Percentiles rank a stretch among this genome's conserved stretches.
phyloP scores from a whole-genome alignment of 2,888 invertebrate genomes.

The Nezara viridula region DNA sequence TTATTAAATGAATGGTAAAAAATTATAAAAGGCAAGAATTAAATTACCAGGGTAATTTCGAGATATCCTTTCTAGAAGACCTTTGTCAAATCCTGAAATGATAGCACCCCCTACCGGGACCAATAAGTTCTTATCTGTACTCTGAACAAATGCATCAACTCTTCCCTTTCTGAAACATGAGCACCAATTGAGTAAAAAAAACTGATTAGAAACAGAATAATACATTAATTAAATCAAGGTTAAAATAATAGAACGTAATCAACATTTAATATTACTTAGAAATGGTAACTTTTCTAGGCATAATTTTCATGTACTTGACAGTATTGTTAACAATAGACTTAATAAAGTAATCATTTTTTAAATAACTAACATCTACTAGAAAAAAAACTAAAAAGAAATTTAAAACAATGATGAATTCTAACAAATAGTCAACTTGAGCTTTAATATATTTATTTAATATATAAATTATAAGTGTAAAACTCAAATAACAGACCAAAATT shows the following conservation, averaged over 20 bases:
- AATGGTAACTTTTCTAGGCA: neutral
- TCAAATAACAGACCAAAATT: neutral
- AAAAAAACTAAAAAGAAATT: neutral
- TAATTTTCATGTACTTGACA: too few species aligned
- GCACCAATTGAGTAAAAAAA: neutral
- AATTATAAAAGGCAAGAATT: conserved; percentile 25
- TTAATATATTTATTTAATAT: neutral
- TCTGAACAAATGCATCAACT: conserved; percentile 85
- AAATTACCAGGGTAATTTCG: conserved; percentile 78
- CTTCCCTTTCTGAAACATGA: conserved; percentile 73
- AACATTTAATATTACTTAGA: neutral
- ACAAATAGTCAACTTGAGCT: too few species aligned
- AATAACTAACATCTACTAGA: neutral
- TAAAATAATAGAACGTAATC: neutral
- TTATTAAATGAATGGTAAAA: conserved; percentile 54
- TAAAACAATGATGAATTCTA: neutral
- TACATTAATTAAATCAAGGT: neutral
- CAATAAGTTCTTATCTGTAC: conserved; percentile 87
- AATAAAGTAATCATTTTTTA: neutral
- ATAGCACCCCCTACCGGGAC: conserved; percentile 88
- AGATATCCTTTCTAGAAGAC: conserved; percentile 75
- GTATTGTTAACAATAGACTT: neutral
- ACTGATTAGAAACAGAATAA: neutral
- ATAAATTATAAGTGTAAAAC: neutral
- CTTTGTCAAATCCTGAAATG: conserved; percentile 79